phyloP scores from a whole-genome alignment of 2,113 vertebrate genomes.

The Aptenodytes patagonicus region DNA sequence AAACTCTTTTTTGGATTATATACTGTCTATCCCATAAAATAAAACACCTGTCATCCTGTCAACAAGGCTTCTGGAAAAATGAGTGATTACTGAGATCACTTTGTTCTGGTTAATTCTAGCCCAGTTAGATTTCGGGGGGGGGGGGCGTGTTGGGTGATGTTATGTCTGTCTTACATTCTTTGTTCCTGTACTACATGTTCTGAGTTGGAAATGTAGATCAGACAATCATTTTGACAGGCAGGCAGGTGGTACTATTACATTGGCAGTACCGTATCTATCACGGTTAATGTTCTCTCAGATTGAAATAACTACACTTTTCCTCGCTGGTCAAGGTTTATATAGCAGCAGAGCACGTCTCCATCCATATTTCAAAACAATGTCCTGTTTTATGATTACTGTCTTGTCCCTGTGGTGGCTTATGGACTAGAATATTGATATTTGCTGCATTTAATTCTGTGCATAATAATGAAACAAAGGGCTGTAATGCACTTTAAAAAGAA shows the following conservation, averaged over 20 bases:
- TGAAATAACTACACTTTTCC: not conserved
- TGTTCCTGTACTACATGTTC: not conserved
- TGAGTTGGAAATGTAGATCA: not conserved
- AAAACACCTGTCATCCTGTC: conserved; percentile 35
- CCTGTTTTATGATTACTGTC: not conserved
- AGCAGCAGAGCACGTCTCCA: not conserved
- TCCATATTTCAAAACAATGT: not conserved
- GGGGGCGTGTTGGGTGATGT: not conserved
- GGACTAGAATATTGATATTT: not conserved
- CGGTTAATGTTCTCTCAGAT: not conserved
- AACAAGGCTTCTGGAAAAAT: conserved; percentile 6
- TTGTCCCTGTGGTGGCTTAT: not conserved
- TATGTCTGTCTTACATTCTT: conserved; percentile 19
- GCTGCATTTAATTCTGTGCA: not conserved
- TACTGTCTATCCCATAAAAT: not conserved
- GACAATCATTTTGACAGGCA: conserved; percentile 34
- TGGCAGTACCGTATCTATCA: not conserved
- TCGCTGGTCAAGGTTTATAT: not conserved
- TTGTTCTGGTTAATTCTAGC: conserved; percentile 39
- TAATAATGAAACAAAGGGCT: not conserved
- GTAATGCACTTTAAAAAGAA: not conserved
- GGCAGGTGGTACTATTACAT: conserved; percentile 27
- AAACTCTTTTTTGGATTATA: not conserved
- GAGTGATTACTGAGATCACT: not conserved
- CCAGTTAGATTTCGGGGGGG: not conserved